Conservation (phyloP, 2,888 invertebrate genomes). For the Trypoxylon attenuatum region DNA sequence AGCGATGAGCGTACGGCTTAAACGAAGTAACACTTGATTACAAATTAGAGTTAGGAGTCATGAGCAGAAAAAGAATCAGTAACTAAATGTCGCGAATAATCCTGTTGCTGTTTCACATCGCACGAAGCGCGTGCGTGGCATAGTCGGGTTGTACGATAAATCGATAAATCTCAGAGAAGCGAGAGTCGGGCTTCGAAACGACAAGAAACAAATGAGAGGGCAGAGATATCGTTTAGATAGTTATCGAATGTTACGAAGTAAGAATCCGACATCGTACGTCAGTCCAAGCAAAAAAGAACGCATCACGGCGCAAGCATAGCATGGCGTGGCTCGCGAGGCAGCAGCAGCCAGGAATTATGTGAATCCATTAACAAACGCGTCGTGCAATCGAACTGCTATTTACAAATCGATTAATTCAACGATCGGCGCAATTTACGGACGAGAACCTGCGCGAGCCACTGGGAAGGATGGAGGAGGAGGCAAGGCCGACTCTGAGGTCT, state of each 20-base stretch:
- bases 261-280: conserved; percentile 29
- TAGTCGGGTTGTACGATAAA: too few species aligned
- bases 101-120: too few species aligned
- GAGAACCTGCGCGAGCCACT: neutral
- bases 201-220: conserved; percentile 36
- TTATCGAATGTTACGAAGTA: conserved; percentile 16
- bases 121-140: too few species aligned
- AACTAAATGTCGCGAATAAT: too few species aligned
- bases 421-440: conserved; percentile 29
- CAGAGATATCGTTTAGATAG: conserved; percentile 37
- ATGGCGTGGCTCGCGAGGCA: neutral
- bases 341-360: conserved; percentile 21
- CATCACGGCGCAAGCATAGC: conserved; percentile 12
- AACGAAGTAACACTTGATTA: too few species aligned
- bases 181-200: neutral
- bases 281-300: conserved; percentile 20
- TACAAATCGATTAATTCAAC: conserved; percentile 45
- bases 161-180: neutral
- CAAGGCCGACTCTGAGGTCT: conserved; percentile 17
- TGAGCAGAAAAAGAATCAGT: too few species aligned
- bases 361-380: conserved; percentile 43
- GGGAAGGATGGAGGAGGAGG: conserved; percentile 10
- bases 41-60: too few species aligned
- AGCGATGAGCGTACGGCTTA: too few species aligned
- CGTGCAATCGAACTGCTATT: conserved; percentile 43